Evolutionary conservation across 2,113 vertebrate genomes (phyloP).

Genomic region (Clarias batrachus): DNA sequence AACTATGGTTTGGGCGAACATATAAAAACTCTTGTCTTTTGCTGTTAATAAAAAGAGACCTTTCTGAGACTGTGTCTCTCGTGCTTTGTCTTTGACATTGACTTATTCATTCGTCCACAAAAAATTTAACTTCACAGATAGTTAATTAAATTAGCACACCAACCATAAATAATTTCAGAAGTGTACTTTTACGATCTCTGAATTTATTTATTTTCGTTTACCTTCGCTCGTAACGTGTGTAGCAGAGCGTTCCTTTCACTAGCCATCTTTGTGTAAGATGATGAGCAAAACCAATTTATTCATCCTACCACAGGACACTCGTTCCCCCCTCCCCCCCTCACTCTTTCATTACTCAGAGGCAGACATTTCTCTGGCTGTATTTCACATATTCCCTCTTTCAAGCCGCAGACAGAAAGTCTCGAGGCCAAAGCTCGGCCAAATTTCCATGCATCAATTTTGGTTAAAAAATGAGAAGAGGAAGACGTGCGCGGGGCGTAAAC

Average conservation of each 20-base stretch:
- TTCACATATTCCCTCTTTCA: slow-evolving; percentile 16
- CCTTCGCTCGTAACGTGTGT: not conserved
- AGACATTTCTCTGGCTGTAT: slow-evolving; percentile 25
- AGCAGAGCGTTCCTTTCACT: not conserved
- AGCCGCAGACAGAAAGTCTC: slow-evolving; percentile 10
- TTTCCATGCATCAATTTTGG: slow-evolving; percentile 38
- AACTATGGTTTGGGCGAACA: no score
- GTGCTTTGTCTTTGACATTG: no score
- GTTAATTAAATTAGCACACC: not conserved
- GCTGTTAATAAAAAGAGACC: no score
- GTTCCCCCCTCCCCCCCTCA: not conserved
- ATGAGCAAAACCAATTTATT: slow-evolving; percentile 7
- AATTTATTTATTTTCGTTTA: not conserved
- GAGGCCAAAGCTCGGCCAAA: slow-evolving; percentile 29
- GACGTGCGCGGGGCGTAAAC: slow-evolving; percentile 33
- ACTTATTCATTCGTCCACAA: no score
- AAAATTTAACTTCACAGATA: no score
- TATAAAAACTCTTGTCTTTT: no score
- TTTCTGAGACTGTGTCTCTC: no score
- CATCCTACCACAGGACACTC: not conserved
- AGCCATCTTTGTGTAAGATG: not conserved
- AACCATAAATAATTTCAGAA: not conserved
- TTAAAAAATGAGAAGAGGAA: slow-evolving; percentile 25
- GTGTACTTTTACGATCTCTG: not conserved
- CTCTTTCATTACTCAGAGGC: not conserved